phyloP scores from a whole-genome alignment of 2,113 vertebrate genomes.

The Artemisiospiza belli region DNA sequence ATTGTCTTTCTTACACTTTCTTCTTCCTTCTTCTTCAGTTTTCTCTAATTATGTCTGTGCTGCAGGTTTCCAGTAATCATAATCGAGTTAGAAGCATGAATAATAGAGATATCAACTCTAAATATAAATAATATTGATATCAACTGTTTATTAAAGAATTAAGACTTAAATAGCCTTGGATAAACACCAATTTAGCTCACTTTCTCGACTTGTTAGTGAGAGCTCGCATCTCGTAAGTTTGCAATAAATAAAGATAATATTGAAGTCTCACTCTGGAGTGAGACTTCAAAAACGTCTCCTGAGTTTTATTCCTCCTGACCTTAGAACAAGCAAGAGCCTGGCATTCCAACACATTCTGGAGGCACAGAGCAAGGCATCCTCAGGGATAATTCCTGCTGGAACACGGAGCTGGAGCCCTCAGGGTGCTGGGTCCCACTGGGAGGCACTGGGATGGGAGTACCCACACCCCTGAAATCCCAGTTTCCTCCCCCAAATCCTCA shows the following conservation, averaged over 20 bases:
- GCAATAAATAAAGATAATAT: background rate
- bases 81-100: background rate
- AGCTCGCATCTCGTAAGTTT: background rate
- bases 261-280: too few species aligned
- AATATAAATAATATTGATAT: background rate
- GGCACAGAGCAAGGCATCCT: background rate
- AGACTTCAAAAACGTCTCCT: background rate
- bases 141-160: background rate
- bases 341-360: background rate
- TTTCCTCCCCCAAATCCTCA: background rate
- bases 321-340: background rate
- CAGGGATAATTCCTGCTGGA: accelerated
- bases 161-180: background rate
- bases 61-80: background rate
- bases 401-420: accelerated
- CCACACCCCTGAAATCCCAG: background rate
- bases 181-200: background rate
- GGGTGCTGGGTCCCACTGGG: background rate
- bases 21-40: background rate
- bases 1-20: background rate
- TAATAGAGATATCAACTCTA: background rate
- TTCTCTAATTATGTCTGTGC: background rate
- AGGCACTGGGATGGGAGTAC: background rate
- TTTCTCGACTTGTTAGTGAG: background rate
- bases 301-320: background rate